Percentiles rank a stretch among this genome's conserved stretches.
Conservation (phyloP, 2,113 vertebrate genomes). For the Leptobrachium leishanense region DNA sequence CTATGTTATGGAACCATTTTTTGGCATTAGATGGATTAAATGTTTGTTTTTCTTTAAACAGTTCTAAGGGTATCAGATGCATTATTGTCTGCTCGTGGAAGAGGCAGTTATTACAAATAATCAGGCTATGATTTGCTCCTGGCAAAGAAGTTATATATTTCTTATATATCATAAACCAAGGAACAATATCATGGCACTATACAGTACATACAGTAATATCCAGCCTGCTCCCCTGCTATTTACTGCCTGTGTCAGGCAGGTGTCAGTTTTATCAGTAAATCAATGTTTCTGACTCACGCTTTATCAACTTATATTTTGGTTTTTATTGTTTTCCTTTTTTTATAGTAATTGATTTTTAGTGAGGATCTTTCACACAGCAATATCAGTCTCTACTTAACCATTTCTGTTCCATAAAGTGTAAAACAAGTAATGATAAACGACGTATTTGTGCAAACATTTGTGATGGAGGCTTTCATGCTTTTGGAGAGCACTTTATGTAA, state of each 20-base stretch:
- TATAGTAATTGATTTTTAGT: constrained; percentile 46
- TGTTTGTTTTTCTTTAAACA: too few relatives aligned
- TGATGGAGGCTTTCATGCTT: too few relatives aligned
- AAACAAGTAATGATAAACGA: too few relatives aligned
- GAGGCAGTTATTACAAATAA: constrained; percentile 17
- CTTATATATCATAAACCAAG: not conserved
- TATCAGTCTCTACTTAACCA: constrained; percentile 25
- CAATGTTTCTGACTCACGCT: constrained; percentile 34
- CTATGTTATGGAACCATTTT: too few relatives aligned
- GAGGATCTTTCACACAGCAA: constrained; percentile 22
- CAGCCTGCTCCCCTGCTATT: constrained; percentile 28
- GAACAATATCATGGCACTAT: constrained; percentile 20
- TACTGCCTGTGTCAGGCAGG: constrained; percentile 38
- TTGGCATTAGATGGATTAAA: too few relatives aligned
- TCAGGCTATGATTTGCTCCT: constrained; percentile 27
- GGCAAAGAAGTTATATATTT: constrained; percentile 24
- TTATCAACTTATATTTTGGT: constrained; percentile 45
- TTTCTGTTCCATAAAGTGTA: not conserved
- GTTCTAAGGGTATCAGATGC: too few relatives aligned
- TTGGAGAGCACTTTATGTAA: too few relatives aligned
- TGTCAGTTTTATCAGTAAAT: constrained; percentile 48
- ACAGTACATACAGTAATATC: constrained; percentile 5
- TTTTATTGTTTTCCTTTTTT: constrained; percentile 41
- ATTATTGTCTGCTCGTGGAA: constrained; percentile 14
- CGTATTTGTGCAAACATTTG: too few relatives aligned